These are phyloP conservation scores for Penaeus japonicus DNA, from an alignment of 1,140 invertebrate species.

Conservation along the genomic window DNA sequence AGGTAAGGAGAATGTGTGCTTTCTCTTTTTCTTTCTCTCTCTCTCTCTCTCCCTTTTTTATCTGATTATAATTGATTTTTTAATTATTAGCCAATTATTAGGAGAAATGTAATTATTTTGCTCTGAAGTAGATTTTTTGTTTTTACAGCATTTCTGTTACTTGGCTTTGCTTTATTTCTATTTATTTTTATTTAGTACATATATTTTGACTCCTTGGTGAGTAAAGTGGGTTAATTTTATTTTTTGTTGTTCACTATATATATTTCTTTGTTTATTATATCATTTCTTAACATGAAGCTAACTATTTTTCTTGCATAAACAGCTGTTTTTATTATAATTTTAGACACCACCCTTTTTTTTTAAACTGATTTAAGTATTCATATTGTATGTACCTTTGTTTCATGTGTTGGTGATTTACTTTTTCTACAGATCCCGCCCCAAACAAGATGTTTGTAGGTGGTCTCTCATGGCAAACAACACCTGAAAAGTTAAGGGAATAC, in stretches of 20 bases:
- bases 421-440: slow-evolving; percentile 69
- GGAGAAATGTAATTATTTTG: not conserved
- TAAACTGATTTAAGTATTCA: too few relatives aligned
- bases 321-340: too few relatives aligned
- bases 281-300: too few relatives aligned
- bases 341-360: too few relatives aligned
- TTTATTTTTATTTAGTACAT: not conserved
- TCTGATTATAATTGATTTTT: not conserved
- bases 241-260: too few relatives aligned
- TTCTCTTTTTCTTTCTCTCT: not conserved
- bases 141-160: not conserved
- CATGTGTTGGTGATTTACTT: not conserved
- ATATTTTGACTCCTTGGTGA: not conserved
- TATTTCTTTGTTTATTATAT: too few relatives aligned
- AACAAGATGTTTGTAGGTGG: slow-evolving; percentile 91
- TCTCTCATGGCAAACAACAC: slow-evolving; percentile 89
- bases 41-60: not conserved
- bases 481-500: slow-evolving; percentile 87
- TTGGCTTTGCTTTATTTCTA: too few relatives aligned
- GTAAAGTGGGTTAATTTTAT: too few relatives aligned
- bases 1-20: not conserved
- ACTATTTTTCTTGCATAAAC: too few relatives aligned
- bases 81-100: too few relatives aligned
- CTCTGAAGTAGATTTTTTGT: not conserved
- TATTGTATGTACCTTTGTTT: not conserved